A percentile compares a stretch with the other conserved stretches of the same genome.
phyloP scores from a whole-genome alignment of 2,888 invertebrate species.

The Coremacera marginata region DNA sequence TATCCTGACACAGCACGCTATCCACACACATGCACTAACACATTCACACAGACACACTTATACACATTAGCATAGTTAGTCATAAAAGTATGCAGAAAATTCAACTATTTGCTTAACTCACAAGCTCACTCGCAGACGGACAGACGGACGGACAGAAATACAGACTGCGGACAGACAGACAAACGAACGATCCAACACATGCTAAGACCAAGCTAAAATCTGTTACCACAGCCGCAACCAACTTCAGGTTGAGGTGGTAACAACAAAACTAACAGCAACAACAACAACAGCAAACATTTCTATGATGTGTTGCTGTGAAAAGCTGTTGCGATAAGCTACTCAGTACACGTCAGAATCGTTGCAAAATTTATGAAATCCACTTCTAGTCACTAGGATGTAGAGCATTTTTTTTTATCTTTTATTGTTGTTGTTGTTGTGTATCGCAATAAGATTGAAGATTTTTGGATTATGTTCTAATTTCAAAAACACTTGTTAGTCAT shows the following conservation, averaged over 20 bases:
- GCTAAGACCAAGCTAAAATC: background rate
- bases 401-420: too few relatives aligned
- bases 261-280: background rate
- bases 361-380: too few relatives aligned
- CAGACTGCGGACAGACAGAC: background rate
- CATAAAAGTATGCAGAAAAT: slow-evolving; percentile 32
- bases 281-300: background rate
- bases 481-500: too few relatives aligned
- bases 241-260: slow-evolving; percentile 6
- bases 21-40: background rate
- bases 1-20: background rate
- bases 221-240: slow-evolving; percentile 20
- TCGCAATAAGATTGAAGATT: too few relatives aligned
- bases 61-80: slow-evolving; percentile 26
- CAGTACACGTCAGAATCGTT: too few relatives aligned
- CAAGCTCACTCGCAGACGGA: background rate
- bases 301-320: too few relatives aligned
- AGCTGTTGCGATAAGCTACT: too few relatives aligned
- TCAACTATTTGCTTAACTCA: slow-evolving; percentile 22
- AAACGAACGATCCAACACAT: background rate
- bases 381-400: too few relatives aligned
- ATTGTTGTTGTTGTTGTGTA: too few relatives aligned
- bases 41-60: background rate
- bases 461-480: too few relatives aligned
- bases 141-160: background rate